Evolutionary conservation across 2,797 vertebrate species (phyloP), one percentile per base, ranked within the genome.

Genomic region (Diplodus puntazzo): DNA sequence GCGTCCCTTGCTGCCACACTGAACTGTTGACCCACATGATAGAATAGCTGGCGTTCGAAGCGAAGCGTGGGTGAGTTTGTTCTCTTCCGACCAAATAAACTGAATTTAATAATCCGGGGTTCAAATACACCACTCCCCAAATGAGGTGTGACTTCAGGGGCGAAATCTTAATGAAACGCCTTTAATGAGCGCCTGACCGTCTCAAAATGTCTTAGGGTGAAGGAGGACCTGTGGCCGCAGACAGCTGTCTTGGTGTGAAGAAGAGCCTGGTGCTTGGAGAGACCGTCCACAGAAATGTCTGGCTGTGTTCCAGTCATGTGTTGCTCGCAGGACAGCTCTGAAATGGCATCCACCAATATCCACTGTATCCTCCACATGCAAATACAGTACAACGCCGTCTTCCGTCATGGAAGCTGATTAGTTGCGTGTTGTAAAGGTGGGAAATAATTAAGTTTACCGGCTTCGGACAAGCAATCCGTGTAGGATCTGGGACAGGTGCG

Each of bases 401-500:
- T 16, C 16, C 50, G 60, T 48, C 39, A 4, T 3, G 10, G 13
- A 45, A 23, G 16, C 11, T 17, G 11, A n/a, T 13, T 14, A 27
- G 68, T 23, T 43, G 23, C 42, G 39, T 18, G 16, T 42, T 4
- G 7, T 25, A 11, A 39, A 21, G 5, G 5, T 1, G 17, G 42
- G n/a, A 27, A 13, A 21, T 25, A 9, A 39, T 39, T 10, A 34
- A 46, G 57, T 73, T 30, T 16, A 46, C 25, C 20, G 20, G 63
- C 5, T 68, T 67, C 12, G 43, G 6, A 64, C 8, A n/a, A 20
- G 11, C 30, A 2, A 13, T 50, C 18, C 49, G 16, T 71, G 50
- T 53, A 9, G 7, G 23, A 50, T 52, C 1, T n/a, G n/a, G 17
- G 13, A 55, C 80, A 72, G 70, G 70, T 74, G 50, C 13, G 30